Evolutionary conservation across 2,797 vertebrate species (phyloP).

Genomic region (Pristis pectinata): DNA sequence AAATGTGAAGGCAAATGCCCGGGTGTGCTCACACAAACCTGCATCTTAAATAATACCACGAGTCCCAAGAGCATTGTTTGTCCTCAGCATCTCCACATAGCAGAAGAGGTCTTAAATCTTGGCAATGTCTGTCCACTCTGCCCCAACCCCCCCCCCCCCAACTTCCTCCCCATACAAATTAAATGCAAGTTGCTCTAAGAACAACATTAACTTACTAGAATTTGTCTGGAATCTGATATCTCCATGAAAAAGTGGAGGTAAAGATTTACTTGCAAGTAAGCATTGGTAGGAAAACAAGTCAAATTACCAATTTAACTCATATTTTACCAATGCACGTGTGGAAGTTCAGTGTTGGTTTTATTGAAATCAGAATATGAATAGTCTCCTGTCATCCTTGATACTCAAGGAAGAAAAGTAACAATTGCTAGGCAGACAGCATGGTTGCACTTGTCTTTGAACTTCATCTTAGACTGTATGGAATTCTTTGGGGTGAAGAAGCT

Average conservation of each 20-base stretch:
- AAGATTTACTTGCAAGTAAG: background rate
- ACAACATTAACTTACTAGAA: background rate
- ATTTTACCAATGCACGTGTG: background rate
- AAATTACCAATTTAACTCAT: background rate
- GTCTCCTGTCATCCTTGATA: background rate
- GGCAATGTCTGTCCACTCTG: background rate
- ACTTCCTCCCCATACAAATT: background rate
- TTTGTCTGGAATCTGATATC: background rate
- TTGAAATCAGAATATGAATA: background rate
- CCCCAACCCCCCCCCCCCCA: background rate
- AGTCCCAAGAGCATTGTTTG: background rate
- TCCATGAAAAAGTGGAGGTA: background rate
- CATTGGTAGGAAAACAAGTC: background rate
- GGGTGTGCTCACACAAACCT: background rate
- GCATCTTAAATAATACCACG: background rate
- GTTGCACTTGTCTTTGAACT: background rate
- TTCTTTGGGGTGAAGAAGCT: background rate
- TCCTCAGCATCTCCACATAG: background rate
- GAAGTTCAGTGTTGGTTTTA: background rate
- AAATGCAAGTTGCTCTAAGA: background rate
- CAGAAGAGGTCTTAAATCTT: background rate
- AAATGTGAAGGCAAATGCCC: no score
- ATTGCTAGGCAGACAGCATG: no score
- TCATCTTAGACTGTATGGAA: background rate
- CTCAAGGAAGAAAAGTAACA: background rate